These are phyloP conservation scores for human (Homo sapiens) DNA, from an alignment of 2,113 vertebrate genomes.

Conservation along the genomic window GRCh38 chr1:5555001-5555500, in stretches of 20 bases:
- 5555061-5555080: background rate
- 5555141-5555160: background rate
- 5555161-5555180: too few species aligned
- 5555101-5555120: background rate
- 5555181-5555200: background rate
- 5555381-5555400: background rate
- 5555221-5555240: background rate
- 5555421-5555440: too few species aligned
- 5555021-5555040: too few species aligned
- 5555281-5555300: rapidly evolving
- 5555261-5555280: background rate
- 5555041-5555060: background rate
- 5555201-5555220: too few species aligned
- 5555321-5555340: background rate
- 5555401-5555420: background rate
- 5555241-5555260: rapidly evolving
- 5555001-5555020: background rate
- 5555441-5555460: background rate
- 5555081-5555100: background rate
- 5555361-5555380: background rate
- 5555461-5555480: background rate
- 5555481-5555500: too few species aligned
- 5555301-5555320: background rate
- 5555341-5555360: rapidly evolving
- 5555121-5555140: background rate